A percentile compares a stretch with the other conserved stretches of the same genome.
Evolutionary conservation across 1,140 invertebrate genomes (phyloP).

Genomic region (Cydia pomonella): DNA sequence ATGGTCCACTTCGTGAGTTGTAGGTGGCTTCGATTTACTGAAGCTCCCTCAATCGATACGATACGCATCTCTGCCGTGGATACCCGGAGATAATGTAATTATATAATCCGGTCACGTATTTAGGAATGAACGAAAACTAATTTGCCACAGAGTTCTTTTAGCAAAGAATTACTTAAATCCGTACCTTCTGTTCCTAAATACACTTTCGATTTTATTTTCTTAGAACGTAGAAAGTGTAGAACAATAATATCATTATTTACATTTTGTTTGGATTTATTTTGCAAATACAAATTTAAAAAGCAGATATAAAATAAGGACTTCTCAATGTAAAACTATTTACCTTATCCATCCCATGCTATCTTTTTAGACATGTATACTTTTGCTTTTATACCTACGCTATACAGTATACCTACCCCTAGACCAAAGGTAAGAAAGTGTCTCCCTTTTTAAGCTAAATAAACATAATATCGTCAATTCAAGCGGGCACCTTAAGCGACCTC

Average conservation of each 20-base stretch:
- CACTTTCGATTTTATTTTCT: neutral
- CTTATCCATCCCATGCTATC: slow-evolving; percentile 43
- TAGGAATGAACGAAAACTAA: slow-evolving; percentile 69
- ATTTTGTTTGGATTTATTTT: slow-evolving; percentile 4
- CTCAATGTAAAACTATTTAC: slow-evolving; percentile 42
- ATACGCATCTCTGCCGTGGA: slow-evolving; percentile 68
- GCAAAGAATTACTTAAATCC: slow-evolving; percentile 48
- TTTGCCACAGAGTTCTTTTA: slow-evolving; percentile 62
- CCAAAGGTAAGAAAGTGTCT: slow-evolving; percentile 54
- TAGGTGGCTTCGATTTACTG: slow-evolving; percentile 73
- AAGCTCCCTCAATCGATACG: slow-evolving; percentile 65
- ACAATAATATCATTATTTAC: neutral
- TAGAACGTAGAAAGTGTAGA: neutral
- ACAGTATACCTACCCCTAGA: slow-evolving; percentile 42
- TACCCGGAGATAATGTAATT: slow-evolving; percentile 63
- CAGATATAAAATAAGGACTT: too few relatives aligned
- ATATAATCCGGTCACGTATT: slow-evolving; percentile 69
- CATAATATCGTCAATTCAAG: slow-evolving; percentile 73
- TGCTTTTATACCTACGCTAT: slow-evolving; percentile 45
- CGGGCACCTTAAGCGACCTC: slow-evolving; percentile 51
- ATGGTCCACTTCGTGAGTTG: slow-evolving; percentile 75
- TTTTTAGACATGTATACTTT: slow-evolving; percentile 48
- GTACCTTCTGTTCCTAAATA: neutral
- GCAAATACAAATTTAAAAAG: neutral
- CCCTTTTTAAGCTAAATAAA: slow-evolving; percentile 72